These are phyloP conservation scores for Erinaceus europaeus DNA, from an alignment of 2,113 vertebrate genomes.

Conservation along the genomic window DNA sequence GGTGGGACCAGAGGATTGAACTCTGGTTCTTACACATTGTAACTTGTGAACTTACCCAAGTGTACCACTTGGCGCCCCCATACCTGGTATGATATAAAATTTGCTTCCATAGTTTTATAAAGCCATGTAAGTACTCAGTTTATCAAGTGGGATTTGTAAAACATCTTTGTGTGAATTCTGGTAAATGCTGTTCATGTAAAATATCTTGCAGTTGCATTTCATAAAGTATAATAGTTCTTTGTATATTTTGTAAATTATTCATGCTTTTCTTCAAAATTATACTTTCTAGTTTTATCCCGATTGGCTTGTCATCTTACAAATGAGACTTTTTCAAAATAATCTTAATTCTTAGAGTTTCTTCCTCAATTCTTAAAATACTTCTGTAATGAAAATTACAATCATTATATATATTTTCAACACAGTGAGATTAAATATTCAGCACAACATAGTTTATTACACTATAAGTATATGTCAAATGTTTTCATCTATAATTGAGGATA, in stretches of 20 bases:
- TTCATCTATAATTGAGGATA: not conserved
- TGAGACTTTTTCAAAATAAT: not conserved
- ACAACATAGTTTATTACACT: no score
- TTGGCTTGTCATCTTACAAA: not conserved
- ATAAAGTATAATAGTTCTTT: not conserved
- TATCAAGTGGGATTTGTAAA: not conserved
- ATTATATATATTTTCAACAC: not conserved
- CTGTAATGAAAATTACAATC: slow-evolving; percentile 3
- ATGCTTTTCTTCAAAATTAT: not conserved
- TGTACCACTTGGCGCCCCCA: no score
- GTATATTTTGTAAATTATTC: not conserved
- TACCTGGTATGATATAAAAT: not conserved
- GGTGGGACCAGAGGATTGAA: no score
- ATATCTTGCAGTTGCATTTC: not conserved
- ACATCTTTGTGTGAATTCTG: not conserved
- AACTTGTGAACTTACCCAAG: no score
- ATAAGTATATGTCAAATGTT: not conserved
- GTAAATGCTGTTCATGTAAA: not conserved
- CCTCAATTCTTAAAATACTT: not conserved
- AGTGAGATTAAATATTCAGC: no score
- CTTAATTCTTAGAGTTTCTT: not conserved
- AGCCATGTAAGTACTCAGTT: not conserved
- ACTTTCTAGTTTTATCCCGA: not conserved
- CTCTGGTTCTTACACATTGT: no score
- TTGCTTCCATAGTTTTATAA: not conserved